phyloP scores from a whole-genome alignment of 2,888 invertebrate genomes.

The Balanococcus diminutus region DNA sequence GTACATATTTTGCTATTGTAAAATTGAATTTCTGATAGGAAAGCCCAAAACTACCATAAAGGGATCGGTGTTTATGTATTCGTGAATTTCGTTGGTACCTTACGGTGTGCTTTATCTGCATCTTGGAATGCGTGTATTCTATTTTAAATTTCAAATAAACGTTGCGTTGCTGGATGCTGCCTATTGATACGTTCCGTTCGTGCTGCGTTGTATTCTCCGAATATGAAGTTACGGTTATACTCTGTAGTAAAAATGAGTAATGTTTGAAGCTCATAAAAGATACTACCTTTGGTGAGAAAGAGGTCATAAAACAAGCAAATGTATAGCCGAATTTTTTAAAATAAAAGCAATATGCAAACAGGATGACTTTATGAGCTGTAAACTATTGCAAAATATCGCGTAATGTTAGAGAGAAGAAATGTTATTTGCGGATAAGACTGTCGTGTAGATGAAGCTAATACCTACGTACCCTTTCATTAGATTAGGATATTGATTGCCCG shows the following conservation, averaged over 20 bases:
- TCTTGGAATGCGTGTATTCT: conserved; percentile 18
- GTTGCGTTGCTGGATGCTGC: no score
- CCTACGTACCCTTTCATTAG: background rate
- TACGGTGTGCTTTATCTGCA: conserved; percentile 34
- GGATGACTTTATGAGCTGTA: background rate
- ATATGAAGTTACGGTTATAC: background rate
- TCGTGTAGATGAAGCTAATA: no score
- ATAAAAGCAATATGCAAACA: background rate
- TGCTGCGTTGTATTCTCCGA: background rate
- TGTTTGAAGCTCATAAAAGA: background rate
- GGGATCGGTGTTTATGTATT: conserved; percentile 21
- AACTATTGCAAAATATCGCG: background rate
- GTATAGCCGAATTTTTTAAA: background rate
- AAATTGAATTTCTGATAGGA: conserved; percentile 35
- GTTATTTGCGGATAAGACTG: no score
- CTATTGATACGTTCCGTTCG: background rate
- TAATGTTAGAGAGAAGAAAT: no score
- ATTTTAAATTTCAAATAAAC: conserved; percentile 2
- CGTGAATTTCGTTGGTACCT: conserved; percentile 34
- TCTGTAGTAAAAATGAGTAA: background rate
- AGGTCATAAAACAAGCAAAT: background rate
- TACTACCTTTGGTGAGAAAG: background rate
- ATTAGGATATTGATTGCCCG: background rate
- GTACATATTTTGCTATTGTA: conserved; percentile 30
- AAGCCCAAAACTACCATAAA: conserved; percentile 38